These are phyloP conservation scores for Uropsilus gracilis DNA, from an alignment of 2,113 vertebrate species.

Conservation along the genomic window DNA sequence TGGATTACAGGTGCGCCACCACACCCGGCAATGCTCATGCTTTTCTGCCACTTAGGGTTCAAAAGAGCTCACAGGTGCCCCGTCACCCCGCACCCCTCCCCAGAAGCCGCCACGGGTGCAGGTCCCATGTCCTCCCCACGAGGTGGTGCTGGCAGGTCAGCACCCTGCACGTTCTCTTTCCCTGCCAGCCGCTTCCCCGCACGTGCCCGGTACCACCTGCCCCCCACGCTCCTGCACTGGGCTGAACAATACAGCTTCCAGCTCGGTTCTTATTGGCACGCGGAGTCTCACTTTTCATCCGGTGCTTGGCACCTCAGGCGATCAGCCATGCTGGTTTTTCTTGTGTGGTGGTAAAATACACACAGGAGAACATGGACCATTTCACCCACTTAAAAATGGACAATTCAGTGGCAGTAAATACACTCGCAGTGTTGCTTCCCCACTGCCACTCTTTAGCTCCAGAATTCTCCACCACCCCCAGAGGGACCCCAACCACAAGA, in stretches of 20 bases:
- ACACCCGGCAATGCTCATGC: no score
- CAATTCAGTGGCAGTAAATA: neutral
- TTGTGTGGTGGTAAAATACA: neutral
- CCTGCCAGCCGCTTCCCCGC: neutral
- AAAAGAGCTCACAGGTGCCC: neutral
- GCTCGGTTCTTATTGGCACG: neutral
- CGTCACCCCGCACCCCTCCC: accelerated
- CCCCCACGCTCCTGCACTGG: neutral
- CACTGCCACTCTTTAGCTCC: neutral
- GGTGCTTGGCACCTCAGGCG: neutral
- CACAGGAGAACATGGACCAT: neutral
- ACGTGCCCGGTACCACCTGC: no score
- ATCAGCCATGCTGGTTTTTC: neutral
- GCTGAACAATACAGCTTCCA: neutral
- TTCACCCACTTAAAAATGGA: neutral
- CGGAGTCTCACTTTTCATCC: neutral
- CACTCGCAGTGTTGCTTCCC: neutral
- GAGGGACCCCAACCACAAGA: neutral
- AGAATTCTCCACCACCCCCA: neutral
- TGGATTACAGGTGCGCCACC: no score
- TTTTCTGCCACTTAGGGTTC: neutral
- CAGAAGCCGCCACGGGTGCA: accelerated
- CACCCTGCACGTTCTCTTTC: neutral
- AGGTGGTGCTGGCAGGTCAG: neutral
- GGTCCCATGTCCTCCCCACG: neutral